phyloP scores from a whole-genome alignment of 2,888 invertebrate genomes.

The Cartodere bifasciata region DNA sequence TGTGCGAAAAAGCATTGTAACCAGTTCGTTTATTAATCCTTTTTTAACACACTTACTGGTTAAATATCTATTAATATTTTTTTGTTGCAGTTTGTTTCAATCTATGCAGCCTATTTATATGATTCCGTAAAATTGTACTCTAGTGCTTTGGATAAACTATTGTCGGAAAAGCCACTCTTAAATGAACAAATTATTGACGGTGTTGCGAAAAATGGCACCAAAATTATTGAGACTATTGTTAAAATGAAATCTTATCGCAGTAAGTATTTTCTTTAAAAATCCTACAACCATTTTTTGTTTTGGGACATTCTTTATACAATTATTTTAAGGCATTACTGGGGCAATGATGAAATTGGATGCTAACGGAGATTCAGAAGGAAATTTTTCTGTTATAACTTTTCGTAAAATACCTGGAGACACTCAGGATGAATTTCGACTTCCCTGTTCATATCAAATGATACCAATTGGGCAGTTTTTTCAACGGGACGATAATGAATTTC shows the following conservation, averaged over 20 bases:
- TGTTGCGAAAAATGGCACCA: conserved; percentile 72
- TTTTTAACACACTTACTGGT: too few species aligned
- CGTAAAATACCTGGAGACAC: conserved; percentile 31
- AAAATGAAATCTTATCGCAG: conserved; percentile 75
- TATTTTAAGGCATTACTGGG: conserved; percentile 73
- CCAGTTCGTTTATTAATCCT: too few species aligned
- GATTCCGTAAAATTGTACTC: conserved; percentile 91
- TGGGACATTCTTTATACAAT: conserved; percentile 7
- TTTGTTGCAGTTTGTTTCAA: conserved; percentile 63
- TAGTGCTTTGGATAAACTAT: conserved; percentile 63
- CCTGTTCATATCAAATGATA: conserved; percentile 66
- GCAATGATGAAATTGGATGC: conserved; percentile 84
- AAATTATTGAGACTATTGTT: conserved; percentile 78
- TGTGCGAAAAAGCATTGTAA: too few species aligned
- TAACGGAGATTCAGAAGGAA: conserved; percentile 92
- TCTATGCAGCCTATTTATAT: conserved; percentile 88
- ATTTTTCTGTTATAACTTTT: conserved; percentile 86
- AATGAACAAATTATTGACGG: conserved; percentile 51
- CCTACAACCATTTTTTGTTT: conserved; percentile 2
- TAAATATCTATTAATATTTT: too few species aligned
- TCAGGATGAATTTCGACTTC: conserved; percentile 42
- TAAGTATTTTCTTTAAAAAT: conserved; percentile 44
- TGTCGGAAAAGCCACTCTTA: conserved; percentile 41
- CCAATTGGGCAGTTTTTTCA: conserved; percentile 76
- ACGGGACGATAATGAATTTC: conserved; percentile 50